phyloP scores from a whole-genome alignment of 2,797 vertebrate genomes.

The Fistularia commersonii region DNA sequence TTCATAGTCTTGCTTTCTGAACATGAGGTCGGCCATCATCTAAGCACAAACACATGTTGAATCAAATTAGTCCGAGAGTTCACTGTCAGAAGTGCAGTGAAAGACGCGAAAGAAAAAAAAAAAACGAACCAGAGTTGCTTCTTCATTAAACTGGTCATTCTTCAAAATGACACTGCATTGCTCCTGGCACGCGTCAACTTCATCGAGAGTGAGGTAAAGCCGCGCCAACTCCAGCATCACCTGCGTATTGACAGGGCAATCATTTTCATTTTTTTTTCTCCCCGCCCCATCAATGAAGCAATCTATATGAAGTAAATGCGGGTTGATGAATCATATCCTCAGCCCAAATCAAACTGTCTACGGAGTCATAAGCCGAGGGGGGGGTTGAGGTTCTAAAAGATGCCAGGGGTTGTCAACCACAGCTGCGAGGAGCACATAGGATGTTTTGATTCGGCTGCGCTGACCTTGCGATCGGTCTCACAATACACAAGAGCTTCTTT shows the following conservation, averaged over 20 bases:
- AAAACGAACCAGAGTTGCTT: constrained; percentile 85
- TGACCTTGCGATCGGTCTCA: constrained; percentile 95
- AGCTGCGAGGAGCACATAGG: constrained; percentile 76
- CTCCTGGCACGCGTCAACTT: constrained; percentile 85
- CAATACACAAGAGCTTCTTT: constrained; percentile 98
- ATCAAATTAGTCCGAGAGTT: constrained; percentile 2
- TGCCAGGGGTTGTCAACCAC: constrained; percentile 46
- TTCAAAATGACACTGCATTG: constrained; percentile 90
- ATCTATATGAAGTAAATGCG: too few species aligned
- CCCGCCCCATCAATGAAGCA: too few species aligned
- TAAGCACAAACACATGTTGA: constrained; percentile 41
- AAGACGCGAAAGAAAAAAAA: not conserved
- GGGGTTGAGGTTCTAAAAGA: constrained; percentile 27
- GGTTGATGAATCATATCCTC: constrained; percentile 4
- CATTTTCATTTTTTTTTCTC: not conserved
- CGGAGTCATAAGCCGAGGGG: constrained; percentile 18
- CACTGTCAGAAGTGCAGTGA: not conserved
- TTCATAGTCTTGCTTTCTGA: constrained; percentile 94
- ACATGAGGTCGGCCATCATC: constrained; percentile 99
- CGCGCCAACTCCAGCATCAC: constrained; percentile 93
- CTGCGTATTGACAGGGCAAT: constrained; percentile 55
- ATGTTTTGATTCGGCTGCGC: constrained; percentile 71
- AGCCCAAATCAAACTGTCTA: constrained; percentile 12
- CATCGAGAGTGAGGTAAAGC: constrained; percentile 88
- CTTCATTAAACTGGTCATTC: constrained; percentile 88